Percentiles rank a stretch among this genome's conserved stretches.
These are phyloP conservation scores for Chrysochloris asiatica DNA, from an alignment of 2,113 vertebrate genomes.

Conservation along the genomic window DNA sequence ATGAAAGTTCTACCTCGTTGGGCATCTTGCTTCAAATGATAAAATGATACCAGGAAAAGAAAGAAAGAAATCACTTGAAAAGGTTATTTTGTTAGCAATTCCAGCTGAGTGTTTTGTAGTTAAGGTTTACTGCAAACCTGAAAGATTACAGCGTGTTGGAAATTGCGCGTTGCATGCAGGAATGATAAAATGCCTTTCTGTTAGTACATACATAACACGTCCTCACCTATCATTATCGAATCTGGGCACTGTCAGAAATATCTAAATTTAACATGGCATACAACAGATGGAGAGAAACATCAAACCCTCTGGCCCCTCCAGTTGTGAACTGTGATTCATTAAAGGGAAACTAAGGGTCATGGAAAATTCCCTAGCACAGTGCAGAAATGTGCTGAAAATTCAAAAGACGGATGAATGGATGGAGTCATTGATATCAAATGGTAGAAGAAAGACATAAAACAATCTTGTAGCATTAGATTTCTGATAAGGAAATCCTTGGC, in stretches of 20 bases:
- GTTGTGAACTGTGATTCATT: constrained; percentile 54
- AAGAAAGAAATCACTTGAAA: constrained; percentile 52
- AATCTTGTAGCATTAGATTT: not conserved
- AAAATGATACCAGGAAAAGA: constrained; percentile 6
- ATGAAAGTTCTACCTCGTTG: constrained; percentile 57
- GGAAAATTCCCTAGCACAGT: not conserved
- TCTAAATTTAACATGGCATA: constrained; percentile 70
- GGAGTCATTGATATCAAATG: not conserved
- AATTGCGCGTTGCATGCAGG: constrained; percentile 48
- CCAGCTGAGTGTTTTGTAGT: constrained; percentile 6
- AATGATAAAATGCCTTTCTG: constrained; percentile 57
- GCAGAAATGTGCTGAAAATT: not conserved
- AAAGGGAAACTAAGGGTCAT: constrained; percentile 12
- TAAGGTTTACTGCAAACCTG: constrained; percentile 36
- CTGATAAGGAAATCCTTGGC: not conserved
- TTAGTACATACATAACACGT: not conserved
- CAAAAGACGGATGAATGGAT: not conserved
- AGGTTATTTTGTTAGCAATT: constrained; percentile 56
- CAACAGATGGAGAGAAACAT: constrained; percentile 60
- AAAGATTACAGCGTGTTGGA: constrained; percentile 23
- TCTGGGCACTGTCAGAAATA: constrained; percentile 44
- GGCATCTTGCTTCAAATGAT: not conserved
- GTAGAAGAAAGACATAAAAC: not conserved
- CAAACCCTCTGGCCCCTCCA: not conserved
- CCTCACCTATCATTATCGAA: constrained; percentile 42